Conservation (phyloP, 2,113 vertebrate genomes). For the Chaenogobius annularis region DNA sequence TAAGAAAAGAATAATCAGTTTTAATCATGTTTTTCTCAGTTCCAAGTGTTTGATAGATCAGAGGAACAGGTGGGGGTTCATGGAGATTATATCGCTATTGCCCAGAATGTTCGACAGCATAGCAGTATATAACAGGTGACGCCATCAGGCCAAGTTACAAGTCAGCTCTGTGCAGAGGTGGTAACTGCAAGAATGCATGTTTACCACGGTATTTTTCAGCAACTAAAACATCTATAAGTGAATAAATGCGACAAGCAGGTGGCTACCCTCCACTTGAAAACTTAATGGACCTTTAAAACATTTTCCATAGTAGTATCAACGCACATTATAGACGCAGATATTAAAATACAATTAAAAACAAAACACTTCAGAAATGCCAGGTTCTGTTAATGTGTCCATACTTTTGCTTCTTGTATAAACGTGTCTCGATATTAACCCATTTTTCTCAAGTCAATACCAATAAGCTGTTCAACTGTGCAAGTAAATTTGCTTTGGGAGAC, state of each 20-base stretch:
- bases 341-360: background rate
- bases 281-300: background rate
- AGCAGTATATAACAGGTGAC: background rate
- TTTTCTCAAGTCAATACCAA: slow-evolving; percentile 3
- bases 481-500: slow-evolving; percentile 28
- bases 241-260: background rate
- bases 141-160: background rate
- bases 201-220: no score
- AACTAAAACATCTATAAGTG: no score
- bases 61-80: background rate
- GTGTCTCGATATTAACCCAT: background rate
- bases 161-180: background rate
- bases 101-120: background rate
- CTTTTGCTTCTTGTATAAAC: background rate
- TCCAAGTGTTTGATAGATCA: background rate
- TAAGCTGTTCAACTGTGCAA: background rate
- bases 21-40: background rate
- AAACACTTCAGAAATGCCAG: background rate
- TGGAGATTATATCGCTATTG: background rate
- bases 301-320: background rate
- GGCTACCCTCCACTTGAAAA: no score
- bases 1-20: no score
- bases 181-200: no score
- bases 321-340: background rate
- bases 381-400: background rate